These are phyloP conservation scores for Merodon equestris DNA, from an alignment of 2,888 invertebrate species.

Conservation along the genomic window DNA sequence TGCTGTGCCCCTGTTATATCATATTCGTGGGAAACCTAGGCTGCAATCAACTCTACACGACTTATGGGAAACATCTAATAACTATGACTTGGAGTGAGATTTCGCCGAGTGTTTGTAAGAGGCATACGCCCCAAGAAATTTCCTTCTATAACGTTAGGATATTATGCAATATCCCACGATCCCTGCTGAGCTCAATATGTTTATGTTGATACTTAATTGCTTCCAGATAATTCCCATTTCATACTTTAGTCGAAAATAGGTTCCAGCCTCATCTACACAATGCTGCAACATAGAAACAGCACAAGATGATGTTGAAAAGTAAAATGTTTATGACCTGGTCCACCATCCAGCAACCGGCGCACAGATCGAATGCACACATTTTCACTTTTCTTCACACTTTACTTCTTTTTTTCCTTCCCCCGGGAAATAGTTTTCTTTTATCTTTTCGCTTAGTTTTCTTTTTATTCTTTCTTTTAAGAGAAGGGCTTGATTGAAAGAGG, in stretches of 20 bases:
- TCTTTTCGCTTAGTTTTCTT: constrained; percentile 20
- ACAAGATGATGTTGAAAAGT: constrained; percentile 33
- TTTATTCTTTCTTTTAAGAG: constrained; percentile 13
- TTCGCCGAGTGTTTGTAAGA: constrained; percentile 1
- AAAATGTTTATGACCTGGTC: constrained; percentile 52
- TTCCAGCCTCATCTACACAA: constrained; percentile 6
- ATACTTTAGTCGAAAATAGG: constrained; percentile 34
- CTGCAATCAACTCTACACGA: background rate
- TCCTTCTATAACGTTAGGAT: constrained; percentile 1
- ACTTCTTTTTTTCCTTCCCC: background rate
- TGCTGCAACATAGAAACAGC: constrained; percentile 42
- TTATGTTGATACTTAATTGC: no score
- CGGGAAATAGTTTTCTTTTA: no score
- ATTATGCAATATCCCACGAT: constrained; percentile 49
- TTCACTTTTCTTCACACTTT: constrained; percentile 54
- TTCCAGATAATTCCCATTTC: no score
- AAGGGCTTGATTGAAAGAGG: background rate
- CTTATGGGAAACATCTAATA: constrained; percentile 15
- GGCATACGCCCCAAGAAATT: constrained; percentile 48
- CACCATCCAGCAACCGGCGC: constrained; percentile 11
- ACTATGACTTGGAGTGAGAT: constrained; percentile 40
- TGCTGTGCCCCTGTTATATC: constrained; percentile 60
- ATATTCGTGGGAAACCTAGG: constrained; percentile 67
- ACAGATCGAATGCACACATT: constrained; percentile 62
- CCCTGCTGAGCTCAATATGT: background rate